phyloP scores from a whole-genome alignment of 2,888 invertebrate genomes.

The Pteria penguin region DNA sequence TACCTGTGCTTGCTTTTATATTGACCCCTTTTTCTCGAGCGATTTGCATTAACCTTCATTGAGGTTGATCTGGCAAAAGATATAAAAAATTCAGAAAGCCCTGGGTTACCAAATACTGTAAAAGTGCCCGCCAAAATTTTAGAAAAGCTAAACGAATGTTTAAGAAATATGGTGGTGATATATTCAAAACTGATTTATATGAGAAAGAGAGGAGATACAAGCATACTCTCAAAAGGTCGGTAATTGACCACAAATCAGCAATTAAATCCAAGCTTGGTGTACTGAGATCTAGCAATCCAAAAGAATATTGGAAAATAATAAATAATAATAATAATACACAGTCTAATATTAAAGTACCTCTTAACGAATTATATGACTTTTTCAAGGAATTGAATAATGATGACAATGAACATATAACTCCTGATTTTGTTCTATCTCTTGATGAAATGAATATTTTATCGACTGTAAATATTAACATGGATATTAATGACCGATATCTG shows the following conservation, averaged over 20 bases:
- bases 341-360: not conserved
- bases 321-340: not conserved
- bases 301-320: slow-evolving; percentile 10
- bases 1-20: no score
- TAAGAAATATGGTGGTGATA: not conserved
- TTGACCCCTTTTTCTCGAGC: no score
- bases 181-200: not conserved
- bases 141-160: not conserved
- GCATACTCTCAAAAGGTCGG: not conserved
- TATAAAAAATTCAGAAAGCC: no score
- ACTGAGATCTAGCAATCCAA: not conserved
- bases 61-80: no score
- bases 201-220: not conserved
- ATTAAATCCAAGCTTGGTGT: not conserved
- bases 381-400: not conserved
- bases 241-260: not conserved
- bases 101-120: slow-evolving; percentile 10
- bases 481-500: not conserved
- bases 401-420: not conserved
- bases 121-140: not conserved
- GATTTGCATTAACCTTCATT: no score
- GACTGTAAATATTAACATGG: not conserved
- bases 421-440: not conserved
- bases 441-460: not conserved
- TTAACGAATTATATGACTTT: not conserved